A percentile compares a stretch with the other conserved stretches of the same genome.
Conservation (phyloP, 2,888 invertebrate species). For the Hymenopus coronatus region DNA sequence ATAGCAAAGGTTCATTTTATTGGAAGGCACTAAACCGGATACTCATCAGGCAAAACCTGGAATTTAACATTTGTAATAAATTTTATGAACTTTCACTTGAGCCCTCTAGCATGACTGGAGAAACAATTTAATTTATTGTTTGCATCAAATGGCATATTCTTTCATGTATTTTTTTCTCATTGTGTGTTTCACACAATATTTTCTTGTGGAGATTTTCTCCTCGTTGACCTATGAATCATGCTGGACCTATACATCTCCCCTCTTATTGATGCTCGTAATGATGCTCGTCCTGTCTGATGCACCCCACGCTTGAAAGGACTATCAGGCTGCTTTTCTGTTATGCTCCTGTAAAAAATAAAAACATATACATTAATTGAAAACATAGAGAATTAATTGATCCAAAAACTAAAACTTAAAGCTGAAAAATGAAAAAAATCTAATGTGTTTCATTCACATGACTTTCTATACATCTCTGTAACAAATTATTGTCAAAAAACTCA, state of each 20-base stretch:
- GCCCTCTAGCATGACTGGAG: not conserved
- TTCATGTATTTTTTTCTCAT: not conserved
- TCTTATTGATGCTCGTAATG: constrained; percentile 59
- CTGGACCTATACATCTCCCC: constrained; percentile 64
- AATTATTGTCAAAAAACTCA: no score
- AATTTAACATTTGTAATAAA: not conserved
- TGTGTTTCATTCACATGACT: no score
- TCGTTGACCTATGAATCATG: constrained; percentile 44
- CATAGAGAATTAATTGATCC: not conserved
- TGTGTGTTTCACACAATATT: not conserved
- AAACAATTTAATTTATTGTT: not conserved
- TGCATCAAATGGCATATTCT: not conserved
- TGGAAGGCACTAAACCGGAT: not conserved
- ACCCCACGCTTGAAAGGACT: constrained; percentile 28
- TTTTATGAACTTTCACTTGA: not conserved
- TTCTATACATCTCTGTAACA: no score
- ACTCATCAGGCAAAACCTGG: not conserved
- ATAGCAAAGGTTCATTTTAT: not conserved
- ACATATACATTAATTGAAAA: not conserved
- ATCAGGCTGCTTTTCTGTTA: not conserved
- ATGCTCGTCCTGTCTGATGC: constrained; percentile 47
- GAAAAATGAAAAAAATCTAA: no score
- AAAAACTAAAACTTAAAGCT: not conserved
- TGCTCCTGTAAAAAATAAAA: not conserved
- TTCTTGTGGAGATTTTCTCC: not conserved